Evolutionary conservation across 2,797 vertebrate genomes (phyloP), one percentile per base, ranked within the genome.

Genomic region (Oophaga sylvatica): DNA sequence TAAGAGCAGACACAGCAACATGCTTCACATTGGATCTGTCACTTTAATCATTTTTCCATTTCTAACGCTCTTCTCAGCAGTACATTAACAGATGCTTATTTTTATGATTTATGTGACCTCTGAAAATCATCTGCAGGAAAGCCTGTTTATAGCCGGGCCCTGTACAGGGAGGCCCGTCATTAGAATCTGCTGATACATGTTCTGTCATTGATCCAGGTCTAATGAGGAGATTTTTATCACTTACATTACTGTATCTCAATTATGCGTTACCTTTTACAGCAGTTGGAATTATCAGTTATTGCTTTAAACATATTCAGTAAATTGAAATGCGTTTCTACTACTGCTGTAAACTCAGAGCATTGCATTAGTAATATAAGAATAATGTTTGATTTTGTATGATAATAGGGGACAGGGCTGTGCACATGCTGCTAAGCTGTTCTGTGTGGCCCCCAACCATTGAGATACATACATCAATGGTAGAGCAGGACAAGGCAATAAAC

Each of bases 81-180:
- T 35, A 73, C 29, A 71, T 87, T 80, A 80, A 10, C 53, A 86
- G 84, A 86, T 70, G 53, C 62, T 45, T 86, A 79, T 59, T 60
- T 85, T 79, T 35, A 53, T 70, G 84, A 65, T 85, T 85, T 85
- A 67, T 85, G 29, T 68, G 56, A 78, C 45, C 45, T 22, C 67
- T 73, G 13, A 80, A 80, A 73, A 81, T 71, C 35, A n/a, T 29
- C 10, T 22, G 57, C 35, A 63, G 78, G 17, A 87, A 73, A 81
- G 65, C 2, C 76, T 70, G 84, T 79, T 86, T 80, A 59, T 68
- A 76, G 22, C 53, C 20, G 60, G 20, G 3, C 53, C 35, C 53
- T 71, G 65, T 70, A 41, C 65, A 17, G 31, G 13, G 48, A 78
- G 67, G 19, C 19, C 35, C 10, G 29, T 80, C 60, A 71, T 73